Evolutionary conservation across 2,797 vertebrate species (phyloP).

Genomic region (Acanthiza pusilla): DNA sequence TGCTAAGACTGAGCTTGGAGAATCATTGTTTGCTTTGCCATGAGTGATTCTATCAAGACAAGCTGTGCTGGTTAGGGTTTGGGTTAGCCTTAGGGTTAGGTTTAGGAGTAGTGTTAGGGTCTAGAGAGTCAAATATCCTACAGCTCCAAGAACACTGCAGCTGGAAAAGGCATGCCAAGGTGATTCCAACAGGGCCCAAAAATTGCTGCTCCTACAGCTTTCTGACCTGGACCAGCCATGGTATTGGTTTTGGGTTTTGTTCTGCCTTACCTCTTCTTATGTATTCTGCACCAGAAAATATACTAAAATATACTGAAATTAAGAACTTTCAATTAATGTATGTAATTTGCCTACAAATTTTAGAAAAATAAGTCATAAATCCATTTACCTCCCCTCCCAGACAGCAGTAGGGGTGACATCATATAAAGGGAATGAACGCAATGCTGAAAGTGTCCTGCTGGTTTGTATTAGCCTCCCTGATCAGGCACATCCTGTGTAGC

Average conservation of each 20-base stretch:
- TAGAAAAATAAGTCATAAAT: not conserved
- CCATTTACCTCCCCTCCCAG: not conserved
- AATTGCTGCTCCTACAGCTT: not conserved
- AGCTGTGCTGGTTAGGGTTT: not conserved
- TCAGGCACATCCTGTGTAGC: constrained; percentile 16
- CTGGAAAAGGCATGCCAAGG: not conserved
- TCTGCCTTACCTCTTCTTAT: not conserved
- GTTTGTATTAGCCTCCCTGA: constrained; percentile 56
- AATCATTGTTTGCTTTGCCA: not conserved
- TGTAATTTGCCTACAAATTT: not conserved
- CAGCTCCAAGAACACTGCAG: not conserved
- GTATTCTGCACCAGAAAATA: not conserved
- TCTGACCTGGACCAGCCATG: not conserved
- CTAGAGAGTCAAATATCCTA: not conserved
- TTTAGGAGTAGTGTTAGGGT: not conserved
- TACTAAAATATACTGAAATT: not conserved
- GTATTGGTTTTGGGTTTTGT: not conserved
- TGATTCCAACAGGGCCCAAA: not conserved
- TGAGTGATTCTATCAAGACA: not conserved
- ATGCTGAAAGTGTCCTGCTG: constrained; percentile 46
- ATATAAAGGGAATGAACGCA: constrained; percentile 61
- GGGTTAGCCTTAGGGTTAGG: not conserved
- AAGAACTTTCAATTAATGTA: not conserved
- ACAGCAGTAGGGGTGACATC: constrained; percentile 54
- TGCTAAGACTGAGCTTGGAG: not conserved